Evolutionary conservation across 2,797 vertebrate species (phyloP).

Genomic region (Amniataba percoides): DNA sequence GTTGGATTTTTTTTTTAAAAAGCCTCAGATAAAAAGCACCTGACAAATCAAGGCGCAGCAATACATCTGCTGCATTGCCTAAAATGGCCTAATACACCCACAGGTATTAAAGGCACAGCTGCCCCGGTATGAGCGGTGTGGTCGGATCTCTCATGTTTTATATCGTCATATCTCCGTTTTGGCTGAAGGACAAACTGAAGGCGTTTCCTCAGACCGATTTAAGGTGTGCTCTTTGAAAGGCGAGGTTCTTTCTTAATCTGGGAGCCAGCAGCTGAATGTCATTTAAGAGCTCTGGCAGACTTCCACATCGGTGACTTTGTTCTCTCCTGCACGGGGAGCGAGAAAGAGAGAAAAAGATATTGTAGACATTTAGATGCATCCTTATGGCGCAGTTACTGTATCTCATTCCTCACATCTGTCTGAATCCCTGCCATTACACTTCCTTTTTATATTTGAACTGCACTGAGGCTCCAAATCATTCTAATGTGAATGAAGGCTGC

Average conservation of each 20-base stretch:
- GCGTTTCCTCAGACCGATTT: slow-evolving; percentile 43
- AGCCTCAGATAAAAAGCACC: background rate
- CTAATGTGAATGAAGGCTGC: slow-evolving; percentile 17
- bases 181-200: slow-evolving; percentile 50
- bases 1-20: background rate
- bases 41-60: background rate
- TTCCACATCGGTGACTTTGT: slow-evolving; percentile 70
- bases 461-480: slow-evolving; percentile 5
- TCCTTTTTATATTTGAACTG: slow-evolving; percentile 35
- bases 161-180: slow-evolving; percentile 20
- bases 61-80: background rate
- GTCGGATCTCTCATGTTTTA: background rate
- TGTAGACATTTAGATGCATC: slow-evolving; percentile 35
- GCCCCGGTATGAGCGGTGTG: background rate
- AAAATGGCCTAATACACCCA: background rate
- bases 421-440: slow-evolving; percentile 27
- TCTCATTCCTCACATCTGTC: slow-evolving; percentile 19
- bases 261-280: slow-evolving; percentile 64
- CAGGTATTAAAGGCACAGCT: background rate
- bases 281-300: slow-evolving; percentile 66
- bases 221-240: slow-evolving; percentile 44
- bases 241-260: slow-evolving; percentile 69
- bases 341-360: slow-evolving; percentile 19
- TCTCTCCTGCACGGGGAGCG: slow-evolving; percentile 50
- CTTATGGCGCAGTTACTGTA: slow-evolving; percentile 15